Evolutionary conservation across 2,113 vertebrate species (phyloP), one percentile per base, ranked within the genome.

Genomic region (Clupea harengus): DNA sequence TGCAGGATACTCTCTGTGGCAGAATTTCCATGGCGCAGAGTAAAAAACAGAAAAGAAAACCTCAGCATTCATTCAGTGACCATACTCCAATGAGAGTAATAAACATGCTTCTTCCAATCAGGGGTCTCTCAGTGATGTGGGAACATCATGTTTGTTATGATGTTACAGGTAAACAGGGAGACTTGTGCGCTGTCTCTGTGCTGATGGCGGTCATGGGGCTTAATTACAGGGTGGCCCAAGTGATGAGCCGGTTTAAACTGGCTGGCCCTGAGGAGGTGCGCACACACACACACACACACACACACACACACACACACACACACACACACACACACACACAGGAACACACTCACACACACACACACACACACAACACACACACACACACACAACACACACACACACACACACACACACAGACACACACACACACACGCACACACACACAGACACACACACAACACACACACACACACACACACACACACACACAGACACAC

Each of bases 321-420:
- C 49, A 57, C 82, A 83, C 82, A 39, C 82, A 54, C 47, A 46
- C 28, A 83, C 82, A 64, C 32, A 83, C 82, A 64, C 50, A 83
- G n/a, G n/a, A n/a, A n/a, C n/a, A n/a, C n/a, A n/a, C n/a, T n/a
- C 82, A 64, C 82, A 60, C 52, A 60, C 82, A 44, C 17, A 60
- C 28, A 60, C 15, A 54, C 82, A 44, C 50, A 44, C 49, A 83
- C 82, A n/a, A 83, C 82, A 39, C 82, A 54, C 47, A 46, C 46
- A 83, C 46, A 64, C 17, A 32, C 44, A 57, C n/a, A n/a, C n/a
- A n/a, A n/a, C n/a, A n/a, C n/a, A 20, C 17, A 17, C 52, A 57
- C 82, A 17, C 50, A 60, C 25, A 44, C 28, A 83, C 82, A 60
- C 28, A 83, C 82, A 60, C 50, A 83, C 82, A 60, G 32, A 83